These are phyloP conservation scores for Potamarius usumacintae DNA, from an alignment of 2,113 vertebrate genomes.

Conservation along the genomic window DNA sequence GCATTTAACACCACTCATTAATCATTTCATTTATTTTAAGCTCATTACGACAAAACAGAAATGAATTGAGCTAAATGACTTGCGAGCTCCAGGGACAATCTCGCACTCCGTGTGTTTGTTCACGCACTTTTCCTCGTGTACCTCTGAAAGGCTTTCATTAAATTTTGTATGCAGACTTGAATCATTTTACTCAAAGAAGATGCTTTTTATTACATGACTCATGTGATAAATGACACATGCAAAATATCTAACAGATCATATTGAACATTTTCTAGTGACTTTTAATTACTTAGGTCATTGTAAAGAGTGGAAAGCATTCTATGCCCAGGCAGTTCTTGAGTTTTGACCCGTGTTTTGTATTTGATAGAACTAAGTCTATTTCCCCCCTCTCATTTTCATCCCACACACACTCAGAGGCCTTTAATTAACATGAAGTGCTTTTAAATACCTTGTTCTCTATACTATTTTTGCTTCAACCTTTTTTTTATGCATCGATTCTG, in stretches of 20 bases:
- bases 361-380: slow-evolving; percentile 5
- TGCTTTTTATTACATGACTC: slow-evolving; percentile 2
- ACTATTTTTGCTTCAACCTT: not conserved
- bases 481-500: not conserved
- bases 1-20: slow-evolving; percentile 20
- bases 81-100: not conserved
- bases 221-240: not conserved
- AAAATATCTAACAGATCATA: not conserved
- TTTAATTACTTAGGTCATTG: not conserved
- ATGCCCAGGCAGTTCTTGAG: not conserved
- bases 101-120: not conserved
- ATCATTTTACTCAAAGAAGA: not conserved
- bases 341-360: not conserved
- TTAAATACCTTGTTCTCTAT: slow-evolving; percentile 15
- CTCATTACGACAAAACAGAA: slow-evolving; percentile 11
- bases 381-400: not conserved
- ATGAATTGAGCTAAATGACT: slow-evolving; percentile 16
- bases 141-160: not conserved
- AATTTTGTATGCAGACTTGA: slow-evolving; percentile 1
- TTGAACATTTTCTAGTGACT: not conserved
- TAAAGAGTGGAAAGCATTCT: not conserved
- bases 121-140: not conserved
- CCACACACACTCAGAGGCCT: slow-evolving; percentile 47
- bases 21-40: slow-evolving; percentile 41
- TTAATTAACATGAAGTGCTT: slow-evolving; percentile 12